Conservation (phyloP, 2,797 vertebrate species). For the Hydrolagus colliei region DNA sequence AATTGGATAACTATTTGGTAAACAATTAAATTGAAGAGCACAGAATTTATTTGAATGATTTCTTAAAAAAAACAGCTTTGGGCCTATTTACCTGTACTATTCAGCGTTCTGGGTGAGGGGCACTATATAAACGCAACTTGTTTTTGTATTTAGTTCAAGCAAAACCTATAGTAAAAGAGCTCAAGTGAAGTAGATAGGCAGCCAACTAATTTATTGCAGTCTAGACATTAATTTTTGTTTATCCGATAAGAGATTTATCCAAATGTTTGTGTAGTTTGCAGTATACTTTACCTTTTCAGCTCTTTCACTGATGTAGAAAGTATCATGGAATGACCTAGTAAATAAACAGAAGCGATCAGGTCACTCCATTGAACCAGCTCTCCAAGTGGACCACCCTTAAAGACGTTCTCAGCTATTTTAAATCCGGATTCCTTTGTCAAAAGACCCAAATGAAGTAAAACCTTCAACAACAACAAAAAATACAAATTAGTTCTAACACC, state of each 20-base stretch:
- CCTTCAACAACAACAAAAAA: conserved; percentile 8
- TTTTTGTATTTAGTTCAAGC: neutral
- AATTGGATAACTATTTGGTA: too few species aligned
- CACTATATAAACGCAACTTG: too few species aligned
- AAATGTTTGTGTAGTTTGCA: neutral
- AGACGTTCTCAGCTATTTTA: conserved; percentile 31
- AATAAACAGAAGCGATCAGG: conserved; percentile 26
- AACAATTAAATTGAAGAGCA: too few species aligned
- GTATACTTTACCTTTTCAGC: conserved; percentile 24
- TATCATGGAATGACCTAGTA: conserved; percentile 26
- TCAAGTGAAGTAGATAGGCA: neutral
- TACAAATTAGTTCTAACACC: neutral
- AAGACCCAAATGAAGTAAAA: conserved; percentile 33
- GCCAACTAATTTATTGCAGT: neutral
- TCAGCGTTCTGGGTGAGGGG: too few species aligned
- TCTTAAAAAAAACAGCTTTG: too few species aligned
- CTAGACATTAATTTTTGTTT: neutral
- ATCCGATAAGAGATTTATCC: too few species aligned
- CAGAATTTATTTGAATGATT: too few species aligned
- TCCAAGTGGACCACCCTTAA: conserved; percentile 33
- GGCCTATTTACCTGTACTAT: too few species aligned
- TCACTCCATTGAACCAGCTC: conserved; percentile 34
- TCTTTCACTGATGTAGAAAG: conserved; percentile 30
- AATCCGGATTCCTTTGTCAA: conserved; percentile 34
- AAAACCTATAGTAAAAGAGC: neutral